Evolutionary conservation across 2,113 vertebrate species (phyloP).

Genomic region (Dipodomys spectabilis): DNA sequence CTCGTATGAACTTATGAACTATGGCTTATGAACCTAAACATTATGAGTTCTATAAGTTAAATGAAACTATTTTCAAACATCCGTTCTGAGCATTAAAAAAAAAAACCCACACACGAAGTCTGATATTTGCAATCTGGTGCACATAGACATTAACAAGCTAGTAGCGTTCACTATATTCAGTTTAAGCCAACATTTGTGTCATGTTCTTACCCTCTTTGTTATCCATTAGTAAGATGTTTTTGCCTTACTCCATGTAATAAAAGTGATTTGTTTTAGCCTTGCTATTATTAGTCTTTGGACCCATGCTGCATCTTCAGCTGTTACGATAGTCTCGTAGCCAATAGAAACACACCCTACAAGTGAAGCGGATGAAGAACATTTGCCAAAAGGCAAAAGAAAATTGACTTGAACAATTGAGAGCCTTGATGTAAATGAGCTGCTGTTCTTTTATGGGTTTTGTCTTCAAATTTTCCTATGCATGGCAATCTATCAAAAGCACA

Average conservation of each 20-base stretch:
- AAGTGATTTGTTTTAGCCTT: conserved; percentile 76
- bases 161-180: conserved; percentile 40
- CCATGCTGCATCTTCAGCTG: conserved; percentile 75
- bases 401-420: conserved; percentile 66
- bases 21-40: conserved; percentile 19
- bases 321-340: conserved; percentile 60
- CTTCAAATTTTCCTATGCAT: conserved; percentile 34
- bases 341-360: conserved; percentile 53
- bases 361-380: conserved; percentile 56
- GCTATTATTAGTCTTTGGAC: conserved; percentile 69
- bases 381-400: conserved; percentile 77
- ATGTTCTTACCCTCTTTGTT: conserved; percentile 57
- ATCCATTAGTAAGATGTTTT: conserved; percentile 75
- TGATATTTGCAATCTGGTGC: conserved; percentile 5
- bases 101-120: neutral
- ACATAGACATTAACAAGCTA: conserved; percentile 51
- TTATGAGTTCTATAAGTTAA: conserved; percentile 45
- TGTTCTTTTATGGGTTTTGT: conserved; percentile 55
- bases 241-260: conserved; percentile 71
- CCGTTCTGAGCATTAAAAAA: conserved; percentile 49
- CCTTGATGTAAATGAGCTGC: conserved; percentile 66
- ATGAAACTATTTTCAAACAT: conserved; percentile 63
- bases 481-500: neutral
- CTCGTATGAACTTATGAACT: neutral
- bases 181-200: conserved; percentile 57